Conservation (phyloP, 2,888 invertebrate genomes). For the Philereme transversata region DNA sequence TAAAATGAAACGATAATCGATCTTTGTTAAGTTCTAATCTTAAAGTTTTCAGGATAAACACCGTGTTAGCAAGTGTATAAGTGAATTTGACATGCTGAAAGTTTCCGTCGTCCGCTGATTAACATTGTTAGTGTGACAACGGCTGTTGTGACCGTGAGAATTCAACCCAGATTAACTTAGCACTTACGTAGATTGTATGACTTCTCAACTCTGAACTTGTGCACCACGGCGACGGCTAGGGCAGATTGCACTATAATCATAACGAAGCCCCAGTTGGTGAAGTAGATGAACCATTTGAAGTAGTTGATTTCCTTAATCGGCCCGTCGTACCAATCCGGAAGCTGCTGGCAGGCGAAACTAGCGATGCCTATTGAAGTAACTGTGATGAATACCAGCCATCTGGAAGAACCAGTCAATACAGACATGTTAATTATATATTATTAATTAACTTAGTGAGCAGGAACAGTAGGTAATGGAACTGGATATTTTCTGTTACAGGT, state of each 20-base stretch:
- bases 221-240: conserved; percentile 79
- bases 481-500: no score
- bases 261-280: conserved; percentile 89
- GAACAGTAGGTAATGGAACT: no score
- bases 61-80: no score
- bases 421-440: no score
- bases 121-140: no score
- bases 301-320: conserved; percentile 69
- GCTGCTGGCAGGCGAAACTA: conserved; percentile 69
- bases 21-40: neutral
- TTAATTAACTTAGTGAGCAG: no score
- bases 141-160: no score
- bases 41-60: no score
- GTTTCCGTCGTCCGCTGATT: no score
- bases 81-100: no score
- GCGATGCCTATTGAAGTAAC: conserved; percentile 74
- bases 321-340: conserved; percentile 65
- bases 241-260: conserved; percentile 84
- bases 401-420: conserved; percentile 48
- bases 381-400: conserved; percentile 82
- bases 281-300: conserved; percentile 88
- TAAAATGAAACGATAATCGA: conserved; percentile 1
- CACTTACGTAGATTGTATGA: conserved; percentile 62
- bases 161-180: neutral
- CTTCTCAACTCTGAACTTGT: conserved; percentile 67